These are phyloP conservation scores for Tychaedon coryphoeus DNA, from an alignment of 2,113 vertebrate genomes.

Conservation along the genomic window DNA sequence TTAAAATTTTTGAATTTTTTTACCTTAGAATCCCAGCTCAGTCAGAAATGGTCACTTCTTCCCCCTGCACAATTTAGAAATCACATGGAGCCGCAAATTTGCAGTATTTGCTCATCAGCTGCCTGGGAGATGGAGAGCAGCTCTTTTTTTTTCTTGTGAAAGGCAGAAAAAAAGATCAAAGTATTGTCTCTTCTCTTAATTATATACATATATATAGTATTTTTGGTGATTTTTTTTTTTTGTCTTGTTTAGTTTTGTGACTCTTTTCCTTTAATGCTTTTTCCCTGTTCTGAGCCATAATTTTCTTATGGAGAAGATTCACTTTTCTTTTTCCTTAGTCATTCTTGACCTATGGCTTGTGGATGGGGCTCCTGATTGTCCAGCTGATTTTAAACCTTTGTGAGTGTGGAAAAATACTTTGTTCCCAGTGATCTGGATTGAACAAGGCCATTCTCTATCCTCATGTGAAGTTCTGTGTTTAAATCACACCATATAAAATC, in stretches of 20 bases:
- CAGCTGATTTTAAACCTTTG: background rate
- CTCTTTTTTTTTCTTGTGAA: background rate
- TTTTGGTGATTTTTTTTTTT: background rate
- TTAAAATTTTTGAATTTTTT: no score
- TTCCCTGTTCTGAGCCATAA: background rate
- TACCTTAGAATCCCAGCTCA: background rate
- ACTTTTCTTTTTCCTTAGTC: background rate
- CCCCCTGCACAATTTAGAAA: background rate
- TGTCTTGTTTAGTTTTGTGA: background rate
- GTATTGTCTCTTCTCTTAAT: background rate
- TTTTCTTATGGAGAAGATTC: background rate
- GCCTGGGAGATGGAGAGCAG: background rate
- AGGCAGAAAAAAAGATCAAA: background rate
- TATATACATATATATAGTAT: no score
- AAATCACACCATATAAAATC: conserved; percentile 48
- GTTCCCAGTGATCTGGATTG: conserved; percentile 42
- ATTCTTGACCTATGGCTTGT: background rate
- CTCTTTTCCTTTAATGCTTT: background rate
- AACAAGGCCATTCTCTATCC: conserved; percentile 15
- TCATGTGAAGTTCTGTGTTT: background rate
- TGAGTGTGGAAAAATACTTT: background rate
- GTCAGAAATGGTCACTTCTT: background rate
- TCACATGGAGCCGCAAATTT: background rate
- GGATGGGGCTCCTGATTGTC: background rate
- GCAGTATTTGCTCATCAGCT: background rate